Conservation (phyloP, 2,113 vertebrate species). For the Ancistrus triradiatus region DNA sequence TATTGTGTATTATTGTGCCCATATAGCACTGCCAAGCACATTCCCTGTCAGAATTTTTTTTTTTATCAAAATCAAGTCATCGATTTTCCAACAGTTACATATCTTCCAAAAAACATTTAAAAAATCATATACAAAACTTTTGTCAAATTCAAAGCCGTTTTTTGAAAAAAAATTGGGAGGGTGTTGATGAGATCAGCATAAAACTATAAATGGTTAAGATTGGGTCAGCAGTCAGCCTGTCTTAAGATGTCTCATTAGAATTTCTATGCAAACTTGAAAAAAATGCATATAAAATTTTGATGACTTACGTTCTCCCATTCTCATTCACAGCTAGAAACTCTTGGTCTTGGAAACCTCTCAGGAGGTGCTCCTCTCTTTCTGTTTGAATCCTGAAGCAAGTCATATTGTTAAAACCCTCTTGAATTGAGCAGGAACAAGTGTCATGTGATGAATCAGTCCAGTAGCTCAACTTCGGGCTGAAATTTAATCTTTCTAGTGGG, state of each 20-base stretch:
- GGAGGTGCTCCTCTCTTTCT: slow-evolving; percentile 61
- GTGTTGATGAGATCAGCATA: too few species aligned
- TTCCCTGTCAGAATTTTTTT: too few species aligned
- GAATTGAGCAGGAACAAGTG: background rate
- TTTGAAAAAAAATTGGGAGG: too few species aligned
- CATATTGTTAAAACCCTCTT: slow-evolving; percentile 49
- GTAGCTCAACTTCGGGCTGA: slow-evolving; percentile 20
- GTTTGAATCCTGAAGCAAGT: slow-evolving; percentile 77
- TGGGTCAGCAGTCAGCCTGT: background rate
- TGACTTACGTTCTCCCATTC: slow-evolving; percentile 67
- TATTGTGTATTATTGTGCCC: too few species aligned
- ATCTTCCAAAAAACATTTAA: too few species aligned
- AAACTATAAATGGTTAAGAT: too few species aligned
- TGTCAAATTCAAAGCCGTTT: background rate
- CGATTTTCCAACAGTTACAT: too few species aligned
- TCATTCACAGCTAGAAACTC: slow-evolving; percentile 61
- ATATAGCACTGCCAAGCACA: too few species aligned
- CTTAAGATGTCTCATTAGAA: background rate
- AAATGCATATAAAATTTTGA: background rate
- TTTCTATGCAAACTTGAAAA: too few species aligned
- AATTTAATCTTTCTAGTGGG: slow-evolving; percentile 20
- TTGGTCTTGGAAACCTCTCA: slow-evolving; percentile 55
- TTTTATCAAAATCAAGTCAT: too few species aligned
- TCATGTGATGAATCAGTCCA: background rate
- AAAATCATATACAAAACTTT: background rate